phyloP scores from a whole-genome alignment of 2,888 invertebrate genomes.

The Tetramorium bicarinatum region DNA sequence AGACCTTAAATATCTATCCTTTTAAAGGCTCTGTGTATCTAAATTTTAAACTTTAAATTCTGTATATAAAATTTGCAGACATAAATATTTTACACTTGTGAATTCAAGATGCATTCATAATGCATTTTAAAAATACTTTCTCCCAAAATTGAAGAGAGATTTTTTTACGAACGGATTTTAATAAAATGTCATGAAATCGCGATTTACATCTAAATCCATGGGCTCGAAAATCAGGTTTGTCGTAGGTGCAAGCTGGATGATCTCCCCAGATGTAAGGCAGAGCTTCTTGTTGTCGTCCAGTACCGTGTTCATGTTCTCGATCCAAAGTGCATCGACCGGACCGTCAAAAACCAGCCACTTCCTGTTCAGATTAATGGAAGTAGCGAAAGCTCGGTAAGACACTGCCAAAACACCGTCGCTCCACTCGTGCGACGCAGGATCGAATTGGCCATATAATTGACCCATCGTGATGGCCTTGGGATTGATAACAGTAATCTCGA shows the following conservation, averaged over 20 bases:
- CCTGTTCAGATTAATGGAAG: constrained; percentile 89
- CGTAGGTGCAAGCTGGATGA: constrained; percentile 95
- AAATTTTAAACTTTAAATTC: not conserved
- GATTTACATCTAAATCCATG: constrained; percentile 93
- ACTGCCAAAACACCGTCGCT: constrained; percentile 95
- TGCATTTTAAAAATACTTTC: not conserved
- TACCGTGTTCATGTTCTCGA: constrained; percentile 98
- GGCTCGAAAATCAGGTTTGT: constrained; percentile 98
- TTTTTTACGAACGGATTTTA: not conserved
- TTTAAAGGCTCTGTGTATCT: not conserved
- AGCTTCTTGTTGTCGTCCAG: constrained; percentile 98
- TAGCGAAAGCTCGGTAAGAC: constrained; percentile 93
- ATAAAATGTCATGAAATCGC: not conserved
- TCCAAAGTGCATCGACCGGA: constrained; percentile 98
- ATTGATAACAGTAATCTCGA: constrained; percentile 94
- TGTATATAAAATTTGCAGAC: not conserved
- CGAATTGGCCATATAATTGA: constrained; percentile 98
- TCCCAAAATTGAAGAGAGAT: not conserved
- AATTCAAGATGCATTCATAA: not conserved
- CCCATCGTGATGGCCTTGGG: constrained; percentile 99
- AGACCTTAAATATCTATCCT: not conserved
- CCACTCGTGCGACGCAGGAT: constrained; percentile 98
- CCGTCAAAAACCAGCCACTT: constrained; percentile 99
- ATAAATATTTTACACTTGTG: not conserved
- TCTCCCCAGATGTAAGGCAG: constrained; percentile 98